Evolutionary conservation across 2,113 vertebrate genomes (phyloP).

Genomic region (Gambusia holbrooki): DNA sequence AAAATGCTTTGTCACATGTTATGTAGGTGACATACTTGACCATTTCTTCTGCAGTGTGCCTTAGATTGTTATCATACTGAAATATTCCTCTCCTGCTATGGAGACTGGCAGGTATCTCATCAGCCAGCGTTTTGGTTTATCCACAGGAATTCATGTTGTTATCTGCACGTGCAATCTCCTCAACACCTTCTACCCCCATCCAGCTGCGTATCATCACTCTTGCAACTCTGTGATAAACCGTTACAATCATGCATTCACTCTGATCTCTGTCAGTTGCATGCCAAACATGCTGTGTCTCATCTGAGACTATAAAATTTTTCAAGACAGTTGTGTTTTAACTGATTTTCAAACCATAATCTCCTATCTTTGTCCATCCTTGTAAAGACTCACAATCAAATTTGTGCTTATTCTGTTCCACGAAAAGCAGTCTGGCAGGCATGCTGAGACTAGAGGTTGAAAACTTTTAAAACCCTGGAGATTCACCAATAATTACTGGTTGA

Average conservation of each 20-base stretch:
- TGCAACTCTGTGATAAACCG: neutral
- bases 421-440: neutral
- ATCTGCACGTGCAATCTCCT: neutral
- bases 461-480: neutral
- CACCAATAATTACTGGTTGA: neutral
- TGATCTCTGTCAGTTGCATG: neutral
- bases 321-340: neutral
- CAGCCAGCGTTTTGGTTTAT: neutral
- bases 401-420: neutral
- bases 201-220: neutral
- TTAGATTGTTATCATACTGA: neutral
- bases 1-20: neutral
- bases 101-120: slow-evolving; percentile 10
- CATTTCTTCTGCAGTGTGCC: neutral
- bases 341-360: neutral
- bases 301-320: neutral
- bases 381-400: neutral
- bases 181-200: slow-evolving; percentile 11
- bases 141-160: slow-evolving; percentile 4
- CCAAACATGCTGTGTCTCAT: neutral
- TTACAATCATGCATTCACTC: neutral
- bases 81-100: slow-evolving; percentile 7
- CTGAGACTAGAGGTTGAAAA: neutral
- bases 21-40: too few species aligned
- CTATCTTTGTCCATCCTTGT: neutral